Percentiles rank a stretch among this genome's conserved stretches.
phyloP scores from a whole-genome alignment of 2,113 vertebrate genomes.

The Prinia subflava region DNA sequence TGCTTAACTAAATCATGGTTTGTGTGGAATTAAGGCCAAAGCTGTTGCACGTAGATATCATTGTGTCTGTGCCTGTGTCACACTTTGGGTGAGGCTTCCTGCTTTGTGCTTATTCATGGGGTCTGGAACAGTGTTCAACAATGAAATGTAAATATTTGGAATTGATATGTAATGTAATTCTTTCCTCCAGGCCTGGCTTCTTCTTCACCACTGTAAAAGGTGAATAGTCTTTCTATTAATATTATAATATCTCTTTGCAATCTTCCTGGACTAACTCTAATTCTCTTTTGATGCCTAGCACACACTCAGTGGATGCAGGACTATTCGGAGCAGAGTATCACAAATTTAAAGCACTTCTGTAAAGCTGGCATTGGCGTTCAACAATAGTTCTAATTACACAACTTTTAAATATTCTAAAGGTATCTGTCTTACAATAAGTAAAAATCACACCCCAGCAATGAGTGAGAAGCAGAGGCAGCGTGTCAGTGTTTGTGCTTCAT shows the following conservation, averaged over 20 bases:
- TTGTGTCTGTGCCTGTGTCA: neutral
- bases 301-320: neutral
- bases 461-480: accelerated
- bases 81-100: neutral
- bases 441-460: neutral
- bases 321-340: neutral
- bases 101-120: neutral
- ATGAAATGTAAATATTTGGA: neutral
- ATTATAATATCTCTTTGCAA: neutral
- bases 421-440: neutral
- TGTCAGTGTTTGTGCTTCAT: neutral
- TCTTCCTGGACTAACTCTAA: neutral
- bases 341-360: neutral
- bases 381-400: neutral
- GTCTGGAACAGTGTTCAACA: neutral
- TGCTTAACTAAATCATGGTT: neutral
- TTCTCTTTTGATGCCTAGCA: neutral
- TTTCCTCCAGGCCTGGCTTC: neutral
- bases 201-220: neutral
- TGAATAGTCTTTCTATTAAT: neutral
- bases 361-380: neutral
- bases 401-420: neutral
- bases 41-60: neutral
- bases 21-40: neutral
- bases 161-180: neutral